A percentile compares a stretch with the other conserved stretches of the same genome.
These are phyloP conservation scores for Ptychadena robeensis DNA, from an alignment of 2,797 vertebrate genomes.

Conservation along the genomic window DNA sequence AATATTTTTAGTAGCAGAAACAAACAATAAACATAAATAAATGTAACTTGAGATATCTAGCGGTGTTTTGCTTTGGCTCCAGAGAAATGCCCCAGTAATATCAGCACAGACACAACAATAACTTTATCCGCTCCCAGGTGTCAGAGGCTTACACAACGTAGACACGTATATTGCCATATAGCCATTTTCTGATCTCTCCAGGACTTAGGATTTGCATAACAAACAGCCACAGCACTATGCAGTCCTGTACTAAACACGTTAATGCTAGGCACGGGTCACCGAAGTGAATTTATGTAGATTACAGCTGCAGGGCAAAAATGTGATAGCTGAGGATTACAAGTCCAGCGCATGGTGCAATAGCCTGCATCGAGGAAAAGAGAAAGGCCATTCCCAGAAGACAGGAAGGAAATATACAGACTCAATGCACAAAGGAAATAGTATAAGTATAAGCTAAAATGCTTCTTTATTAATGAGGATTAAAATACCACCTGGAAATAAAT, in stretches of 20 bases:
- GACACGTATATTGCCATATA: constrained; percentile 19
- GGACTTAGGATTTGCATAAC: constrained; percentile 29
- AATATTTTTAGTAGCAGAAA: constrained; percentile 1
- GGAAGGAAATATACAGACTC: constrained; percentile 19
- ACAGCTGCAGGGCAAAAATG: constrained; percentile 39
- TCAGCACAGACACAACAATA: constrained; percentile 7
- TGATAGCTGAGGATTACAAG: constrained; percentile 43
- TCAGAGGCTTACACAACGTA: background rate
- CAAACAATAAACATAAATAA: constrained; percentile 19
- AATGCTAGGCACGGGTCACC: constrained; percentile 30
- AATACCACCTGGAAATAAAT: background rate
- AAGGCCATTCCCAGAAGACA: constrained; percentile 36
- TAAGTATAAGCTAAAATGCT: background rate
- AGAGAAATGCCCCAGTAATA: constrained; percentile 5
- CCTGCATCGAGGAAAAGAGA: constrained; percentile 1
- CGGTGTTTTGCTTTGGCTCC: background rate
- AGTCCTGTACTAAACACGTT: constrained; percentile 2
- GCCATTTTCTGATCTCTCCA: constrained; percentile 23
- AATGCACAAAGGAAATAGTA: background rate
- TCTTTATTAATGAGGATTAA: constrained; percentile 1
- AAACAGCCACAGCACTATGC: constrained; percentile 20
- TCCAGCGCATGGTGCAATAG: constrained; percentile 16
- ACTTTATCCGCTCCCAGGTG: constrained; percentile 16
- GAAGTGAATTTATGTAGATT: constrained; percentile 43
- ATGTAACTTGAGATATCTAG: background rate